Evolutionary conservation across 2,888 invertebrate species (phyloP), one percentile per base, ranked within the genome.

Genomic region (Aphrophora alni): DNA sequence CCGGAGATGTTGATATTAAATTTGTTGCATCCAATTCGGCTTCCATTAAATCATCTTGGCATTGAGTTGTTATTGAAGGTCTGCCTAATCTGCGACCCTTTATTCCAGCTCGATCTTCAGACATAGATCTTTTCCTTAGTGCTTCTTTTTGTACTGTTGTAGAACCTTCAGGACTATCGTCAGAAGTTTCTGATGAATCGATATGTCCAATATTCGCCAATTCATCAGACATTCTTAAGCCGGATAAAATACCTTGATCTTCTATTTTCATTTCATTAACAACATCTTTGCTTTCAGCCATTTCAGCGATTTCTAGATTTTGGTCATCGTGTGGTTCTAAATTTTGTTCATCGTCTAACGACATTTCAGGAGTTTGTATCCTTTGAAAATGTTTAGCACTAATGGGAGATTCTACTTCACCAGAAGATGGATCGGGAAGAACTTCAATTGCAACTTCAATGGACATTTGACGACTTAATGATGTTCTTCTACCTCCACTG

Each of bases 131-230:
- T 69, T 71, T 81, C 33, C 81, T 38, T 21, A 78, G 78, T n/a
- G 59, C 38, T 51, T 75, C 75, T 81, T 78, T 78, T 27, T 78
- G 59, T 28, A n/a, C 71, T 14, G 44, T 69, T 3, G 78, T 72
- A 25, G 83, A 83, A 75, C 85, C 84, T 80, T 86, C 85, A 7
- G 86, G 85, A 78, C 85, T 86, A 73, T 86, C 85, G 74, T 96
- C 95, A 7, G 95, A 95, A 14, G 92, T 91, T 89, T 95, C 95
- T 0, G 95, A 95, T 0, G 95, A 95, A 87, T 96, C 95, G 78
- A 95, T 95, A 86, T 96, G 95, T 14, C 93, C 92, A 76, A 95
- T 93, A 75, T 86, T 85, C 28, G 84, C 82, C 27, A 85, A 82
- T 81, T 86, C 86, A 80, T 84, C 84, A 38, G 84, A 82, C 51